Conservation (phyloP, 2,797 vertebrate species). For the Phylloscopus collybita region DNA sequence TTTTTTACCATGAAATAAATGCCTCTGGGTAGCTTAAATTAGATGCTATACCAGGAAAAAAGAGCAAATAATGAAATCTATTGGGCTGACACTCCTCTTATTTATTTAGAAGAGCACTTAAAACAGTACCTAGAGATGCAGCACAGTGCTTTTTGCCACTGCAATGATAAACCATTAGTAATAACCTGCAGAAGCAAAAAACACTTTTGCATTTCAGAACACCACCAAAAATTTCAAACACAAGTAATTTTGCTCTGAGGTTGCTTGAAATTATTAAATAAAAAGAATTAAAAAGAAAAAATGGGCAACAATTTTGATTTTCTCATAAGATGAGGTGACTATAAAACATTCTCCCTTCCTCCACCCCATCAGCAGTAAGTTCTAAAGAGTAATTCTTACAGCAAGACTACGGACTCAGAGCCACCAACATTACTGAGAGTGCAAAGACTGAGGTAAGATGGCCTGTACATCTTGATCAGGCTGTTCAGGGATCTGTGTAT, state of each 20-base stretch:
- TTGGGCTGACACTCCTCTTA: neutral
- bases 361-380: neutral
- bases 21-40: neutral
- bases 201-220: neutral
- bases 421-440: neutral
- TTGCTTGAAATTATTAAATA: neutral
- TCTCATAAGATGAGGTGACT: neutral
- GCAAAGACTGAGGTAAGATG: neutral
- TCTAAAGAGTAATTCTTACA: neutral
- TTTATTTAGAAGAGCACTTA: neutral
- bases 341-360: neutral
- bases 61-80: neutral
- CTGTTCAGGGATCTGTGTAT: neutral
- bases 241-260: neutral
- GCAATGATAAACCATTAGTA: neutral
- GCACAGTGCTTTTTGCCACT: neutral
- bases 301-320: neutral
- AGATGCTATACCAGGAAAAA: neutral
- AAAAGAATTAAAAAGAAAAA: neutral
- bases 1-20: neutral
- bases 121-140: neutral
- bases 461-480: neutral
- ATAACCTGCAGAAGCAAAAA: neutral
- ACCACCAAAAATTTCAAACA: neutral
- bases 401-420: neutral